Percentiles rank a stretch among this genome's conserved stretches.
Conservation (phyloP, 2,797 vertebrate species). For the Pantherophis vulpinus region DNA sequence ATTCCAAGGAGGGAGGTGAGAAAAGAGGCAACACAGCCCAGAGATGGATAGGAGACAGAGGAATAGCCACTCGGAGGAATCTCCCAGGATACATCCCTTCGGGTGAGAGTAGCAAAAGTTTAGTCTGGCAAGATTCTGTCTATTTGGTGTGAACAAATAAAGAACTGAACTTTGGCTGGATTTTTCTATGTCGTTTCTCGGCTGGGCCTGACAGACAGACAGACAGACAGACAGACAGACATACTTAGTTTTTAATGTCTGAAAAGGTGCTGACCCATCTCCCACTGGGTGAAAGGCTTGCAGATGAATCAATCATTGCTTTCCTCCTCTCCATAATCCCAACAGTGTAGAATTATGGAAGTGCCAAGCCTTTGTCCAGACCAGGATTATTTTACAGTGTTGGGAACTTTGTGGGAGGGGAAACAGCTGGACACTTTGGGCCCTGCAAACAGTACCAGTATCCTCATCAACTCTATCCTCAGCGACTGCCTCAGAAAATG, state of each 20-base stretch:
- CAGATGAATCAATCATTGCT: not conserved
- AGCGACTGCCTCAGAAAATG: not conserved
- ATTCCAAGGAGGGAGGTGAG: not conserved
- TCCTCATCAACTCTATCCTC: not conserved
- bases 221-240: too few species aligned
- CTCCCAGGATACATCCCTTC: not conserved
- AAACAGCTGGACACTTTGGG: not conserved
- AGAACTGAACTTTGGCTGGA: not conserved
- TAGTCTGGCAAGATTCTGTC: not conserved
- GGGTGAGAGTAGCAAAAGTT: not conserved
- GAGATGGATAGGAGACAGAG: not conserved
- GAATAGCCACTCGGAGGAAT: not conserved
- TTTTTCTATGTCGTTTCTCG: not conserved
- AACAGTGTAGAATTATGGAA: not conserved
- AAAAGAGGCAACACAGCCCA: not conserved
- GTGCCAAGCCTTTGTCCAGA: not conserved
- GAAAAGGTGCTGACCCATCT: not conserved
- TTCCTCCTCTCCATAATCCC: not conserved
- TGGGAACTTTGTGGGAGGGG: not conserved
- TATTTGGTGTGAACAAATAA: not conserved
- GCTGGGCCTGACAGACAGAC: not conserved
- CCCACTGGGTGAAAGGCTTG: not conserved
- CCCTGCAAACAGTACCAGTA: not conserved
- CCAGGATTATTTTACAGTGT: not conserved
- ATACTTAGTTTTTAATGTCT: not conserved